Evolutionary conservation across 2,888 invertebrate species (phyloP).

Genomic region (Palloptera scutellata): DNA sequence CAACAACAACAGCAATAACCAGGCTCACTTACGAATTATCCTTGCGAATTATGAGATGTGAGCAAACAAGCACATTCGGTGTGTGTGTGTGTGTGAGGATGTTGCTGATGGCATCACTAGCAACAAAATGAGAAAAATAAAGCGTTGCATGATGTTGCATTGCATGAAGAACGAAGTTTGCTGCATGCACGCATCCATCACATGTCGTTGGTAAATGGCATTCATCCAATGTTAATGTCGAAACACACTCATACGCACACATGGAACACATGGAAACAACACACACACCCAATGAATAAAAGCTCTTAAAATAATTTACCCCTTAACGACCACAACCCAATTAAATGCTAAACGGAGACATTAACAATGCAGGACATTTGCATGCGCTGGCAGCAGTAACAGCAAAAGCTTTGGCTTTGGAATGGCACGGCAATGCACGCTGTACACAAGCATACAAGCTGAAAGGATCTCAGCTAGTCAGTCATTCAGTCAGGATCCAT

Average conservation of each 20-base stretch:
- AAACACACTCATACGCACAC: slow-evolving; percentile 3
- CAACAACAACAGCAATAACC: slow-evolving; percentile 47
- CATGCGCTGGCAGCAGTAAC: too few relatives aligned
- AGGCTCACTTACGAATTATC: slow-evolving; percentile 43
- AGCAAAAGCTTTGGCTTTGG: too few relatives aligned
- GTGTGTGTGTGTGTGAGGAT: too few relatives aligned
- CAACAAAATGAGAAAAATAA: not conserved
- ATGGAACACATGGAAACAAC: not conserved
- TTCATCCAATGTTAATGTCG: slow-evolving; percentile 3
- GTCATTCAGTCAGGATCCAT: too few relatives aligned
- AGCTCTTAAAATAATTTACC: slow-evolving; percentile 46
- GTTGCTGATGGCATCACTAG: not conserved
- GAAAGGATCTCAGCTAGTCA: too few relatives aligned
- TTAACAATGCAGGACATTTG: slow-evolving; percentile 50
- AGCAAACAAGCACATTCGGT: not conserved
- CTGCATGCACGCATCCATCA: too few relatives aligned
- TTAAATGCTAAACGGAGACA: slow-evolving; percentile 58
- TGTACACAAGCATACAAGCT: too few relatives aligned
- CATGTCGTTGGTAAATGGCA: not conserved
- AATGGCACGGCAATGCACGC: too few relatives aligned
- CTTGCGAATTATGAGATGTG: slow-evolving; percentile 50
- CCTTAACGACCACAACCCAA: slow-evolving; percentile 48
- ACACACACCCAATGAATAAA: slow-evolving; percentile 24
- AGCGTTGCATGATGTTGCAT: not conserved
- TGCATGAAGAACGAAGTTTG: not conserved